Conservation (phyloP, 2,113 vertebrate species). For the Oryzias celebensis region DNA sequence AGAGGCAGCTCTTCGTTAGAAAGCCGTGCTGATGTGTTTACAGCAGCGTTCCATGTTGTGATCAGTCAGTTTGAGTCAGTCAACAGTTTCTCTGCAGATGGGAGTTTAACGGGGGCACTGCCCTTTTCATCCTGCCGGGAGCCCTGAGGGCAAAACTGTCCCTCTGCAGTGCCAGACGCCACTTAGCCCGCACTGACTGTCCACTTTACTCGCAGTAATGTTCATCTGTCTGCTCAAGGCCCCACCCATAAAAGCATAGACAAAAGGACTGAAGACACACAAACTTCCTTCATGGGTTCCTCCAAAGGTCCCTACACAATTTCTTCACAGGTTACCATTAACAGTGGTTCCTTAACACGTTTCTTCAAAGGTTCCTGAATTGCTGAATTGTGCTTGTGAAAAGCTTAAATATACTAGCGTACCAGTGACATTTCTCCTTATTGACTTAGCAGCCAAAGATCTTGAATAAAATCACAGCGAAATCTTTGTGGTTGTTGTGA, state of each 20-base stretch:
- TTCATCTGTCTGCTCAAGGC: constrained; percentile 22
- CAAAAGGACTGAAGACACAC: too few species aligned
- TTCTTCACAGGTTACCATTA: too few species aligned
- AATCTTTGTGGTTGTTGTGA: not conserved
- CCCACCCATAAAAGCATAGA: constrained; percentile 4
- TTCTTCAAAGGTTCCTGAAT: not conserved
- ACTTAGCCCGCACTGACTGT: constrained; percentile 46
- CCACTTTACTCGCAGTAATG: constrained; percentile 34
- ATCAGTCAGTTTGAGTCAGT: constrained; percentile 43
- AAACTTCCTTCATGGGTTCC: too few species aligned
- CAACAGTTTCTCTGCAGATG: constrained; percentile 49
- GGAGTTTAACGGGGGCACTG: constrained; percentile 52
- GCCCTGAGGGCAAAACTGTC: constrained; percentile 38
- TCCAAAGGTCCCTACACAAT: too few species aligned
- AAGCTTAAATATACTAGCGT: not conserved
- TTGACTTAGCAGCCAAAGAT: constrained; percentile 8
- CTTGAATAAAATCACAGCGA: not conserved
- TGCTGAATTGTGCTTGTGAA: constrained; percentile 10
- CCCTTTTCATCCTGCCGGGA: constrained; percentile 38
- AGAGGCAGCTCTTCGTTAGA: constrained; percentile 12
- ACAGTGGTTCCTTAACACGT: too few species aligned
- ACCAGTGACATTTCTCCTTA: constrained; percentile 3
- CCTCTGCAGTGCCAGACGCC: constrained; percentile 24
- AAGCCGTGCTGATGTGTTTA: constrained; percentile 21
- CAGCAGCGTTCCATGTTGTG: constrained; percentile 4